These are phyloP conservation scores for Pachydiplax longipennis DNA, from an alignment of 2,888 invertebrate species.

Conservation along the genomic window DNA sequence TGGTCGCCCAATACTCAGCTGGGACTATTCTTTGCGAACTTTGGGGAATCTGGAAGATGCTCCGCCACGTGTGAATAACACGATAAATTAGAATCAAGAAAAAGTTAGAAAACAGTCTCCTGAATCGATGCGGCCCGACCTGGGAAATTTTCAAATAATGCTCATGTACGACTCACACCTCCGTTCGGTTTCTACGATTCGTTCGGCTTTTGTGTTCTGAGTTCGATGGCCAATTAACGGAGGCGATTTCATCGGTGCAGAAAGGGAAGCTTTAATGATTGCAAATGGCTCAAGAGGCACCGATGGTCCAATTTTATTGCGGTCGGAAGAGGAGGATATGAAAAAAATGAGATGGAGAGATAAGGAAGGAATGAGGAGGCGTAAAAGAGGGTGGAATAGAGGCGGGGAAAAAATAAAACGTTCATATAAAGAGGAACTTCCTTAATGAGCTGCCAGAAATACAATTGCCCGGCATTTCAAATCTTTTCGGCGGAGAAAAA, in stretches of 20 bases:
- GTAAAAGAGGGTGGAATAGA: background rate
- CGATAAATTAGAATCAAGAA: background rate
- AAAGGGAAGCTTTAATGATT: background rate
- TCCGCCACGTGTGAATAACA: background rate
- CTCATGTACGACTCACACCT: background rate
- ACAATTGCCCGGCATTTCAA: background rate
- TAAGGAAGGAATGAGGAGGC: background rate
- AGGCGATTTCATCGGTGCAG: background rate
- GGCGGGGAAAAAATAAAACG: background rate
- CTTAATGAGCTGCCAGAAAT: background rate
- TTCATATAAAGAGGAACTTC: background rate
- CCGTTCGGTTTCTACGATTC: background rate
- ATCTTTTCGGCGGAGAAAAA: background rate
- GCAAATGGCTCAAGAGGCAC: background rate
- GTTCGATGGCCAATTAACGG: background rate
- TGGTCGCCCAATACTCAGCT: background rate
- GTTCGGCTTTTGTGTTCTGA: background rate
- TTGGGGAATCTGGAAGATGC: background rate
- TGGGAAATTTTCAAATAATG: background rate
- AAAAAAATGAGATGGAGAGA: background rate
- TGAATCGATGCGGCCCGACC: no score
- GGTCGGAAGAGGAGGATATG: background rate
- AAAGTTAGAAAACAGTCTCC: background rate
- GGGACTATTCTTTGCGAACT: background rate
- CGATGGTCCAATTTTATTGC: background rate